Percentiles rank a stretch among this genome's conserved stretches.
Evolutionary conservation across 2,888 invertebrate species (phyloP).

Genomic region (Germaria angustata): DNA sequence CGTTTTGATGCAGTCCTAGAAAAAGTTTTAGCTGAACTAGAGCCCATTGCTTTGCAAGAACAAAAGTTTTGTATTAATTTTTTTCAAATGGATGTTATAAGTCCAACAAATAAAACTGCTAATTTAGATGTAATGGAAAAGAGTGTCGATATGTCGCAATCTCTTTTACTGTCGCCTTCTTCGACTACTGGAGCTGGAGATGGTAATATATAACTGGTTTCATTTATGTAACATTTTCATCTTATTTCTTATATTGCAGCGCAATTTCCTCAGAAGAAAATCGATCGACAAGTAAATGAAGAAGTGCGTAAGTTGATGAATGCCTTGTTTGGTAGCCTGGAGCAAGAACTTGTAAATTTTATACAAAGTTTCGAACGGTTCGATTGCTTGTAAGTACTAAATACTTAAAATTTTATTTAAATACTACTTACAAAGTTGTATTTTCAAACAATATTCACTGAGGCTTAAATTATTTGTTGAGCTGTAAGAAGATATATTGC

Average conservation of each 20-base stretch:
- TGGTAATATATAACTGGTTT: constrained; percentile 36
- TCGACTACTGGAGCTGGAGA: constrained; percentile 67
- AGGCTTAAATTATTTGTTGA: neutral
- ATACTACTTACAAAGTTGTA: no score
- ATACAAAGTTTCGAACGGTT: constrained; percentile 92
- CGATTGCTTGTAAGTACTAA: constrained; percentile 91
- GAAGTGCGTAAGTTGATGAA: constrained; percentile 93
- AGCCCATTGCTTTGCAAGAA: constrained; percentile 94
- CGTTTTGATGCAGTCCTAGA: constrained; percentile 87
- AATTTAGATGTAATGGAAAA: constrained; percentile 81
- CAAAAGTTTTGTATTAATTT: constrained; percentile 96
- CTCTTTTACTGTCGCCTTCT: constrained; percentile 68
- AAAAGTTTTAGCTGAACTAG: constrained; percentile 92
- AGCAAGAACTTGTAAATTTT: constrained; percentile 91
- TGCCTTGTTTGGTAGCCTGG: constrained; percentile 92
- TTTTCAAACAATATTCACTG: no score
- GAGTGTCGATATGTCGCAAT: constrained; percentile 77
- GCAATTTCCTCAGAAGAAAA: constrained; percentile 81
- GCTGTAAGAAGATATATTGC: no score
- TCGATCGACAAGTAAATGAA: constrained; percentile 87
- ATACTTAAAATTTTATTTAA: no score
- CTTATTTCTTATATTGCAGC: constrained; percentile 42
- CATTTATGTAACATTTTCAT: neutral
- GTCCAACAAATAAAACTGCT: constrained; percentile 82
- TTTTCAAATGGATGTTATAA: constrained; percentile 88